A percentile compares a stretch with the other conserved stretches of the same genome.
Evolutionary conservation across 2,888 invertebrate genomes (phyloP).

Genomic region (Apantesis nais): DNA sequence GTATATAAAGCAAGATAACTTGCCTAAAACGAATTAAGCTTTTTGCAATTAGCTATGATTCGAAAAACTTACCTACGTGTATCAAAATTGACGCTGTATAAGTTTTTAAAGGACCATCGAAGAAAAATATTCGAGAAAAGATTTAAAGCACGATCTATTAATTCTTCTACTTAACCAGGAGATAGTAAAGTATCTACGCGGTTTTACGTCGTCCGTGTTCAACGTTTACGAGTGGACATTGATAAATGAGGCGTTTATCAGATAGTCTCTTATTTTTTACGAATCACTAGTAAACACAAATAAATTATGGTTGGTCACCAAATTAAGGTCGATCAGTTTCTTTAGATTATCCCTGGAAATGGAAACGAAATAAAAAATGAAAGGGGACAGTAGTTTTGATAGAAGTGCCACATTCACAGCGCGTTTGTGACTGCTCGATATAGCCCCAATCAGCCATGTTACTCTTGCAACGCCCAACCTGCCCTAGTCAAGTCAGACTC

Average conservation of each 20-base stretch:
- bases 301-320: neutral
- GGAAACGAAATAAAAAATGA: neutral
- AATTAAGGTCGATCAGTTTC: neutral
- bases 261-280: constrained; percentile 17
- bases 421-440: too few species aligned
- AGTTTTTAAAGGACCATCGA: too few species aligned
- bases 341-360: neutral
- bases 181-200: neutral
- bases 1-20: too few species aligned
- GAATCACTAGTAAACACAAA: constrained; percentile 12
- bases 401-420: too few species aligned
- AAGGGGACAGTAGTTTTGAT: neutral
- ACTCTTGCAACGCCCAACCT: too few species aligned
- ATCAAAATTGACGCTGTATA: too few species aligned
- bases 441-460: too few species aligned
- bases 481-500: too few species aligned
- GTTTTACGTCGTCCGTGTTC: neutral
- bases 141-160: neutral
- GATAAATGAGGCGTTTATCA: constrained; percentile 31
- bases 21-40: too few species aligned
- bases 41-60: neutral
- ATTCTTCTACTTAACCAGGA: neutral
- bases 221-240: constrained; percentile 25
- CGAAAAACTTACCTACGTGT: too few species aligned
- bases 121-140: neutral